phyloP scores from a whole-genome alignment of 2,888 invertebrate genomes.

The Psylliodes chrysocephalus region DNA sequence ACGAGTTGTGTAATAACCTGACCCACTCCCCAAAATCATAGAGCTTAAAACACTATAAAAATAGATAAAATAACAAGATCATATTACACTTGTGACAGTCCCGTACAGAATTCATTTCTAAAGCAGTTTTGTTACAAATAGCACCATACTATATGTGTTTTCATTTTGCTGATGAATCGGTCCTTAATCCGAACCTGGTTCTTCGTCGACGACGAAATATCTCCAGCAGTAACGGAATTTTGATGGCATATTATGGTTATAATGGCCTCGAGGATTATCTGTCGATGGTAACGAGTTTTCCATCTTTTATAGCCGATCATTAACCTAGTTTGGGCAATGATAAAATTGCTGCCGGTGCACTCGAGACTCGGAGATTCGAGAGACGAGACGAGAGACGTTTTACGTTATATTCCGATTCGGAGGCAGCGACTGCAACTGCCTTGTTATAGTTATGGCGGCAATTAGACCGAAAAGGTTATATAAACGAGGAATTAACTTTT shows the following conservation, averaged over 20 bases:
- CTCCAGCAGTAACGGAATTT: conserved; percentile 17
- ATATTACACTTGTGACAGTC: too few relatives aligned
- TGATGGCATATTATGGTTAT: conserved; percentile 27
- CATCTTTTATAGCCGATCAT: conserved; percentile 29
- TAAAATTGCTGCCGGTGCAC: conserved; percentile 11
- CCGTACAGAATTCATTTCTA: too few relatives aligned
- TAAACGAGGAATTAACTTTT: conserved; percentile 2
- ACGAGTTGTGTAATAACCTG: too few relatives aligned
- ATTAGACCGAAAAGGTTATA: background rate
- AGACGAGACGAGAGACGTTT: too few relatives aligned
- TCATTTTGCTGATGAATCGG: too few relatives aligned
- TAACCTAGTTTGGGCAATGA: conserved; percentile 22
- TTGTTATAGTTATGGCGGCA: conserved; percentile 5
- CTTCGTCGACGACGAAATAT: conserved; percentile 20
- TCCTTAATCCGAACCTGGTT: background rate
- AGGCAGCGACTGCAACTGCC: background rate
- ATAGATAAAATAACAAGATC: too few relatives aligned
- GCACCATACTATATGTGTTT: too few relatives aligned
- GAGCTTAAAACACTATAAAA: too few relatives aligned
- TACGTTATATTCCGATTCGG: too few relatives aligned
- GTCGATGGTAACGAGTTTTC: conserved; percentile 25
- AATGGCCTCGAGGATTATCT: conserved; percentile 21
- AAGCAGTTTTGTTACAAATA: too few relatives aligned
- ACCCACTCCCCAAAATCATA: too few relatives aligned
- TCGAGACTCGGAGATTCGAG: too few relatives aligned